A percentile compares a stretch with the other conserved stretches of the same genome.
Conservation (phyloP, 2,113 vertebrate genomes). For the Pollimyrus isidori region DNA sequence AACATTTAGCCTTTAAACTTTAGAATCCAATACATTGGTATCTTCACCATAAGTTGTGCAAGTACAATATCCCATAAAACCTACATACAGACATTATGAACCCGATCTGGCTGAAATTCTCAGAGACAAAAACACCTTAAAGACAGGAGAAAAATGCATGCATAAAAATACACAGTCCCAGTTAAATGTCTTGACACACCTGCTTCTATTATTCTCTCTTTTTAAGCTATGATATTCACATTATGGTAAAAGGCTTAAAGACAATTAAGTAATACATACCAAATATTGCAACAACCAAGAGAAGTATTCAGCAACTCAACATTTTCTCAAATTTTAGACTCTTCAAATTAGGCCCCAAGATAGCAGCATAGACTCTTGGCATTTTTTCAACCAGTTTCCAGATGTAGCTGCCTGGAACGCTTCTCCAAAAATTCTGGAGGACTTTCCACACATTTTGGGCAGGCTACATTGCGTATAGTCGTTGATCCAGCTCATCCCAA, state of each 20-base stretch:
- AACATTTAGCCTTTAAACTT: not conserved
- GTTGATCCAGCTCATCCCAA: too few relatives aligned
- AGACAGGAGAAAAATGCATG: not conserved
- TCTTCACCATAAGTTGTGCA: not conserved
- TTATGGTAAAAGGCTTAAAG: not conserved
- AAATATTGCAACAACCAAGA: not conserved
- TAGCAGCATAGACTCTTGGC: too few relatives aligned
- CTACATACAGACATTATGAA: not conserved
- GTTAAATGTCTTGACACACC: not conserved
- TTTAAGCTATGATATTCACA: not conserved
- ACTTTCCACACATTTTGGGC: too few relatives aligned
- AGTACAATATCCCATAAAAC: not conserved
- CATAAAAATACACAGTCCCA: not conserved
- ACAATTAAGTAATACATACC: not conserved
- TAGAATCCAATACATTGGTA: not conserved
- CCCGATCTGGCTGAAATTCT: not conserved
- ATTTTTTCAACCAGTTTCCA: too few relatives aligned
- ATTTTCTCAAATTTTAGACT: not conserved
- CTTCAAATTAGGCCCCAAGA: too few relatives aligned
- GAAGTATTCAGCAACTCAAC: not conserved
- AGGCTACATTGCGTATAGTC: too few relatives aligned
- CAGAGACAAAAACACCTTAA: not conserved
- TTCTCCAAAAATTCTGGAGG: too few relatives aligned
- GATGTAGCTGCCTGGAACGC: too few relatives aligned
- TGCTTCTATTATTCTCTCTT: not conserved